Base-by-base conservation (phyloP, 2,888 invertebrate genomes). In the Platynereis dumerilii region DNA sequence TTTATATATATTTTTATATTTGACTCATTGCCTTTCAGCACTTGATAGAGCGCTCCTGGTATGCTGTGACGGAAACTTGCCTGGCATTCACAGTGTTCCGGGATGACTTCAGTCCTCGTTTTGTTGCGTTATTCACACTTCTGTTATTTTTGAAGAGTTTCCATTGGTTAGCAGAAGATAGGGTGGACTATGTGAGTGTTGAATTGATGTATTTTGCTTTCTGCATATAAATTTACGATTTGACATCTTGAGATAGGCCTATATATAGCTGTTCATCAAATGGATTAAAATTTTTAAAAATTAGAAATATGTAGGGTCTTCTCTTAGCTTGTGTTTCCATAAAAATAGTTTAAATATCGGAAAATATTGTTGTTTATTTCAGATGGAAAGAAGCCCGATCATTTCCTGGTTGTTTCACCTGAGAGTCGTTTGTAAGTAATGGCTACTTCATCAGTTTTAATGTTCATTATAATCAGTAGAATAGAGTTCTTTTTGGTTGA, bases 1-100 rank as follows among this genome's bases (percentile, higher is more conserved):
- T n/a, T n/a, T n/a, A n/a, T n/a, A n/a, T n/a, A n/a, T n/a, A n/a
- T n/a, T n/a, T n/a, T n/a, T n/a, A n/a, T n/a, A n/a, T n/a, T n/a
- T n/a, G n/a, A n/a, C n/a, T n/a, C n/a, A n/a, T n/a, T n/a, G n/a
- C n/a, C 12, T 67, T 69, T 22, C 66, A 95, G 94, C 97, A 98
- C 87, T 87, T 99, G 78, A 92, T 97, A 84, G 99, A 99, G 84
- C 89, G 96, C 74, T 94, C 96, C 2, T 83, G 99, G 98, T 99
- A 99, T 87, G 98, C 99, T 7, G 91, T 99, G 67, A 97, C 98
- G n/a, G 99, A 99, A 87, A 99, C 99, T 24, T 99, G 99, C 85
- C 87, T 99, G 78, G 99, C 99, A 12, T 99, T 99, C 84, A 99
- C 98, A 52, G 96, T 98, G 12, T 98, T 98, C 85, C 88, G 97